phyloP scores from a whole-genome alignment of 2,797 vertebrate species.

The Argya squamiceps region DNA sequence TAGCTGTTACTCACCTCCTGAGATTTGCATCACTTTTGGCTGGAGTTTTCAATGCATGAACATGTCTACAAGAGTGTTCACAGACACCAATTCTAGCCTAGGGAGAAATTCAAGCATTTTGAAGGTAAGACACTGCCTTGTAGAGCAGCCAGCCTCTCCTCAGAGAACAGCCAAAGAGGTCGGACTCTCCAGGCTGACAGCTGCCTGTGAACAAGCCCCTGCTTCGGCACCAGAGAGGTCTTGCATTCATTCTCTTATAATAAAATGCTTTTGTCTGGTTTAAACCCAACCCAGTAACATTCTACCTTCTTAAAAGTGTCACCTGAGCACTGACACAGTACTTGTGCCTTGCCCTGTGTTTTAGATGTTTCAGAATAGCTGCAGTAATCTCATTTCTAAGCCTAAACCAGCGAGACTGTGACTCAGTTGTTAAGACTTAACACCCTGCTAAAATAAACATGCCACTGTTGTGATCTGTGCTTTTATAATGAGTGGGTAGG shows the following conservation, averaged over 20 bases:
- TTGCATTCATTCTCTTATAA: neutral
- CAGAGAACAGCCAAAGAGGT: neutral
- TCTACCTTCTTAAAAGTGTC: neutral
- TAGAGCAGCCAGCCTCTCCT: neutral
- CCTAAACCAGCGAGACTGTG: neutral
- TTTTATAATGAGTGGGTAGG: slow-evolving; percentile 5
- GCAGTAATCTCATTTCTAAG: neutral
- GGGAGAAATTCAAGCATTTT: neutral
- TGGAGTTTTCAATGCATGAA: neutral
- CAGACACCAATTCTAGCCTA: neutral
- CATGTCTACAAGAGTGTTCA: neutral
- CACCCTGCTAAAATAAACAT: slow-evolving; percentile 42
- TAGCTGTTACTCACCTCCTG: neutral
- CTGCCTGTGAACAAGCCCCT: neutral
- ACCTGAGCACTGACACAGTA: neutral
- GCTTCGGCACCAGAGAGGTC: neutral
- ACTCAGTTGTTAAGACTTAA: neutral
- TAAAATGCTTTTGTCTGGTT: neutral
- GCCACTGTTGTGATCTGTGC: neutral
- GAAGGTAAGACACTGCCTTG: neutral
- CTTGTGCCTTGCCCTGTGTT: neutral
- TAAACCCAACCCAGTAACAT: neutral
- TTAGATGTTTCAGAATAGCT: neutral
- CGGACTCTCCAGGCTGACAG: neutral
- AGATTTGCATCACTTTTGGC: neutral